Conservation (phyloP, 1,140 invertebrate species). For the Apolygus lucorum region DNA sequence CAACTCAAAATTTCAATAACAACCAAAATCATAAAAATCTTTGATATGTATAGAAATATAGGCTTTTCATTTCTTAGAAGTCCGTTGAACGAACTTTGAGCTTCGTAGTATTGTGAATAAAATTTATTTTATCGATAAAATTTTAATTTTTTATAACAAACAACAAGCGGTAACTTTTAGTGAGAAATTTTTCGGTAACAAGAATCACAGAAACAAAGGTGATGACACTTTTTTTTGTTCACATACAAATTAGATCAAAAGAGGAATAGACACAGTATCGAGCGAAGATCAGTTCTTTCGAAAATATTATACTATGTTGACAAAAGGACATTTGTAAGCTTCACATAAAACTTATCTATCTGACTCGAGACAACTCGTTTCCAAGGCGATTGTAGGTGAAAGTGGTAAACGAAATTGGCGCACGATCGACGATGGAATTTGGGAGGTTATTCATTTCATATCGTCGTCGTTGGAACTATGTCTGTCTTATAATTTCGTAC, state of each 20-base stretch:
- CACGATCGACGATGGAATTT: too few species aligned
- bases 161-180: slow-evolving; percentile 3
- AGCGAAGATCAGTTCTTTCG: background rate
- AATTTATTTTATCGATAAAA: background rate
- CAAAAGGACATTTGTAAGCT: too few species aligned
- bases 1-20: background rate
- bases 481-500: too few species aligned
- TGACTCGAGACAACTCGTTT: too few species aligned
- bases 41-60: background rate
- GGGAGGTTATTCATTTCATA: too few species aligned
- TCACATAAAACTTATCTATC: too few species aligned
- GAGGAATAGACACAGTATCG: too few species aligned
- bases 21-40: background rate
- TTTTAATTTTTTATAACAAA: background rate
- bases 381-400: too few species aligned
- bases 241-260: background rate
- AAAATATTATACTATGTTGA: background rate
- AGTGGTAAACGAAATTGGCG: too few species aligned
- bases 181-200: background rate
- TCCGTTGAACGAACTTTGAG: background rate
- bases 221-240: background rate
- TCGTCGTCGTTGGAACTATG: too few species aligned
- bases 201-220: slow-evolving; percentile 3
- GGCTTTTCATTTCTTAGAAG: background rate
- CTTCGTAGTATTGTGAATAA: background rate